phyloP scores from a whole-genome alignment of 1,140 invertebrate genomes.

The Eupeodes corollae region DNA sequence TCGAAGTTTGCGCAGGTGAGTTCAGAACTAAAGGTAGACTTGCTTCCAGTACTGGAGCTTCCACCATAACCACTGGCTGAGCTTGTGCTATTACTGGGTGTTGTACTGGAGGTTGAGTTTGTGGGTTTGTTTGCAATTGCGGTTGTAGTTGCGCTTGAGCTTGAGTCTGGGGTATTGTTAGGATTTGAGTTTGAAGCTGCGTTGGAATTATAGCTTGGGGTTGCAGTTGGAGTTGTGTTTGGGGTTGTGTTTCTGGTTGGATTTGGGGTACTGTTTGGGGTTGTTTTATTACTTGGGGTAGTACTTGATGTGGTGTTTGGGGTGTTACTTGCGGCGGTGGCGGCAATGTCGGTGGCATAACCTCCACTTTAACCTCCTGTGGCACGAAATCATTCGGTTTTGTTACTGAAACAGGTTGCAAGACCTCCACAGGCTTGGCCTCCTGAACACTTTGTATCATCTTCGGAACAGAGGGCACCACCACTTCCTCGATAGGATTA shows the following conservation, averaged over 20 bases:
- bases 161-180: slow-evolving; percentile 5
- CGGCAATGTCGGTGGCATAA: neutral
- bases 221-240: neutral
- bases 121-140: slow-evolving; percentile 3
- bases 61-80: too few species aligned
- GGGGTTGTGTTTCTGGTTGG: neutral
- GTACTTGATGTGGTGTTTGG: slow-evolving; percentile 12
- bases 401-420: too few species aligned
- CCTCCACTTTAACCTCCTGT: neutral
- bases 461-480: too few species aligned
- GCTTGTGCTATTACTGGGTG: too few species aligned
- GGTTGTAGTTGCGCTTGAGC: slow-evolving; percentile 9
- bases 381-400: too few species aligned
- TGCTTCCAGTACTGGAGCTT: slow-evolving; percentile 12
- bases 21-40: too few species aligned
- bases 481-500: too few species aligned
- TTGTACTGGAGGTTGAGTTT: slow-evolving; percentile 8
- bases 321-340: slow-evolving; percentile 1
- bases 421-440: too few species aligned
- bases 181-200: neutral
- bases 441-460: too few species aligned
- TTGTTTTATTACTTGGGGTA: slow-evolving; percentile 7
- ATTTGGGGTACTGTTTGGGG: slow-evolving; percentile 8
- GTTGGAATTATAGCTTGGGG: neutral
- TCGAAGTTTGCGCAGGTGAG: too few species aligned